Conservation (phyloP, 2,113 vertebrate genomes). For the Holacanthus passer region DNA sequence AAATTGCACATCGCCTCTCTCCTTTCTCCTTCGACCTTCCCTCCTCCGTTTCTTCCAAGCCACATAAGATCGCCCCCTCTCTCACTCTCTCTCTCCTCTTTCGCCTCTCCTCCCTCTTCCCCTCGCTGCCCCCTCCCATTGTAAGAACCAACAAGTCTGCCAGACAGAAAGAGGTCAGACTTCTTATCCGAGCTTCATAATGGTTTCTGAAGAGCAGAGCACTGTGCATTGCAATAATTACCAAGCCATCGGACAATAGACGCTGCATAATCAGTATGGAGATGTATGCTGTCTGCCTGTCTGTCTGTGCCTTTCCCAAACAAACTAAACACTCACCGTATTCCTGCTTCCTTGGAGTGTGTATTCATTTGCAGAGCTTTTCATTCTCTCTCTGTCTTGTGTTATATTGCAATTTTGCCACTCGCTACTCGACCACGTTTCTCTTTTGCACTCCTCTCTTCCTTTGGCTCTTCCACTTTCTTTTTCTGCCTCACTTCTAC, state of each 20-base stretch:
- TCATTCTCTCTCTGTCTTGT: conserved; percentile 56
- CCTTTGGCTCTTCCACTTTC: neutral
- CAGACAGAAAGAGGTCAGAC: conserved; percentile 78
- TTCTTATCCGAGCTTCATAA: conserved; percentile 76
- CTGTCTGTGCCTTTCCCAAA: conserved; percentile 48
- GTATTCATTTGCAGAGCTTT: conserved; percentile 60
- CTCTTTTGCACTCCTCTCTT: neutral
- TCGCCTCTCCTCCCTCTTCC: neutral
- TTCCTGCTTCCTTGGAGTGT: conserved; percentile 66
- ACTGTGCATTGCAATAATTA: conserved; percentile 76
- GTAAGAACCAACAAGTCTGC: conserved; percentile 71
- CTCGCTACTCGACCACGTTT: conserved; percentile 15
- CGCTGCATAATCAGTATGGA: conserved; percentile 76
- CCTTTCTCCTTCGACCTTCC: conserved; percentile 40
- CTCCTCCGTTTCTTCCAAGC: conserved; percentile 41
- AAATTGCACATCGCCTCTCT: conserved; percentile 15
- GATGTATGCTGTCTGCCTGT: conserved; percentile 64
- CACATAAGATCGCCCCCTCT: conserved; percentile 7
- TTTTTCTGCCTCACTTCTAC: conserved; percentile 7
- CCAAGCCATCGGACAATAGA: conserved; percentile 70
- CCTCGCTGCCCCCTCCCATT: conserved; percentile 53
- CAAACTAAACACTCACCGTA: conserved; percentile 61
- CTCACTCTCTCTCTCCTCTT: neutral
- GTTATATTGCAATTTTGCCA: conserved; percentile 32
- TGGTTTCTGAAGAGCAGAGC: conserved; percentile 75